Evolutionary conservation across 2,888 invertebrate species (phyloP).

Genomic region (Rhogogaster chlorosoma): DNA sequence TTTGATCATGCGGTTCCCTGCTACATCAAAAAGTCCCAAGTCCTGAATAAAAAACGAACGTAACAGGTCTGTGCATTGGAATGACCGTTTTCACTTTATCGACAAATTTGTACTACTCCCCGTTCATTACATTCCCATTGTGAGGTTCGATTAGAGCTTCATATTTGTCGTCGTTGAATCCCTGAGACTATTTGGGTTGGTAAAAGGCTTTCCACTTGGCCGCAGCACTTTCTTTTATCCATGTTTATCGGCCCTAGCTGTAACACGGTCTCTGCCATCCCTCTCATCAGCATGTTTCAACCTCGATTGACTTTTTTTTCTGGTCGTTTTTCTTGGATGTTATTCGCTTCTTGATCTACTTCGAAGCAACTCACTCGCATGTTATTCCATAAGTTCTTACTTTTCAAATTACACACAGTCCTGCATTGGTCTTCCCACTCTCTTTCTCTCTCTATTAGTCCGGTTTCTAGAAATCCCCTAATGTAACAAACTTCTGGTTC

Average conservation of each 20-base stretch:
- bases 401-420: neutral
- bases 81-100: neutral
- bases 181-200: conserved; percentile 9
- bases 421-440: neutral
- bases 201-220: conserved; percentile 21
- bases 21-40: neutral
- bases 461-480: neutral
- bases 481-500: neutral
- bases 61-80: neutral
- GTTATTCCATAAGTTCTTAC: neutral
- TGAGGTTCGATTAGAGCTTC: neutral
- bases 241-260: conserved; percentile 1
- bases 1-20: neutral
- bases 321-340: neutral
- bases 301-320: neutral
- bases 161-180: neutral
- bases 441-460: neutral
- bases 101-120: neutral
- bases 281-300: conserved; percentile 18
- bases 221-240: neutral
- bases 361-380: neutral
- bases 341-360: neutral
- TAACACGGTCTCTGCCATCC: conserved; percentile 36
- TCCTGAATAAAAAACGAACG: neutral
- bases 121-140: neutral